phyloP scores from a whole-genome alignment of 2,797 vertebrate genomes.

The Myoxocephalus aenaeus region DNA sequence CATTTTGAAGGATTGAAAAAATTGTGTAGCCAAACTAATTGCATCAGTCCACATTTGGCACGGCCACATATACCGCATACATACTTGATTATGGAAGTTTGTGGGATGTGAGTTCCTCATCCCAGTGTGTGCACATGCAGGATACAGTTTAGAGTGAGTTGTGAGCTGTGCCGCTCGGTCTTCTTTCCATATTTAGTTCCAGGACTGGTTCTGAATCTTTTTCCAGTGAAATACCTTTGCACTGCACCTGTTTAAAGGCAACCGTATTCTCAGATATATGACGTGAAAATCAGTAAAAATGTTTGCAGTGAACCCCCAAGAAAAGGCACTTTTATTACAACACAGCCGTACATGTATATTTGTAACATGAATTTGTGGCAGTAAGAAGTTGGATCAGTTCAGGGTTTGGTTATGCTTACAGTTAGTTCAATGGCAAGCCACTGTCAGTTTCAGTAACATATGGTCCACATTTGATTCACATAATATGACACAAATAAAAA shows the following conservation, averaged over 20 bases:
- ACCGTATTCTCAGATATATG: not conserved
- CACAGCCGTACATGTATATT: constrained; percentile 24
- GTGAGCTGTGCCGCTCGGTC: not conserved
- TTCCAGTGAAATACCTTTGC: constrained; percentile 17
- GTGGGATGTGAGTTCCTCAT: constrained; percentile 36
- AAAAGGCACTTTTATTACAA: constrained; percentile 11
- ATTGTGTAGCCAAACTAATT: constrained; percentile 62
- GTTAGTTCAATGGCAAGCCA: constrained; percentile 30
- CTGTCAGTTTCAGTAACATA: constrained; percentile 44
- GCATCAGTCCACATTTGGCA: constrained; percentile 59
- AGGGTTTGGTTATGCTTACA: constrained; percentile 27
- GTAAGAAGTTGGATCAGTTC: constrained; percentile 13
- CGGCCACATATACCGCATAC: constrained; percentile 37
- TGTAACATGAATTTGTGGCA: constrained; percentile 18
- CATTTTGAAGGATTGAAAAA: constrained; percentile 52
- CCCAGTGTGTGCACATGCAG: constrained; percentile 19
- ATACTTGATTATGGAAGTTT: constrained; percentile 59
- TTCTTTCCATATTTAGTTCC: constrained; percentile 35
- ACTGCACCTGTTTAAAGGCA: not conserved
- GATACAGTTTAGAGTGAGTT: not conserved
- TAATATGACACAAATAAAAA: constrained; percentile 67
- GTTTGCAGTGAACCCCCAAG: not conserved
- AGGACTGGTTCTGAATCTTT: constrained; percentile 13
- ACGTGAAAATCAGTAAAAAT: not conserved
- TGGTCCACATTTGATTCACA: constrained; percentile 62